Conservation (phyloP, 2,113 vertebrate species). For the Accipiter virgatus region DNA sequence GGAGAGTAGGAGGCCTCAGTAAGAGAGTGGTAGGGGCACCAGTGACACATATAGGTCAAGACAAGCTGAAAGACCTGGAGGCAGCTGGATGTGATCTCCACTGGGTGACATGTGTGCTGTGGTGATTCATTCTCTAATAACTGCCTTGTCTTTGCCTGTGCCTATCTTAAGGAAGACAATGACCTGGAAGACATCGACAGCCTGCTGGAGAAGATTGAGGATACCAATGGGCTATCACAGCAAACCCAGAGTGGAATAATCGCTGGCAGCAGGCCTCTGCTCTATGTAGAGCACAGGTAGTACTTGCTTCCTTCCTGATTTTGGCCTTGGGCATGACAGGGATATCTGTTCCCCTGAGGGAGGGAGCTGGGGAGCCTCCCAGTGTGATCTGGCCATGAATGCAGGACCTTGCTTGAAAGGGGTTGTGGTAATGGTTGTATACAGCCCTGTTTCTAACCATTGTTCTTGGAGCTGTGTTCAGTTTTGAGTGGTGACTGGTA, state of each 20-base stretch:
- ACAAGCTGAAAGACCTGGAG: background rate
- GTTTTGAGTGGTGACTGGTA: background rate
- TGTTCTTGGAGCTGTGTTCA: background rate
- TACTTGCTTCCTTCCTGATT: background rate
- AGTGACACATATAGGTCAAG: accelerated
- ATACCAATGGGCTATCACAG: slow-evolving; percentile 66
- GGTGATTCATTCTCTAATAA: background rate
- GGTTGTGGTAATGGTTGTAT: background rate
- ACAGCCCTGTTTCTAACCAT: accelerated
- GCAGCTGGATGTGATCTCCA: background rate
- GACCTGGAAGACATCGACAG: slow-evolving; percentile 84
- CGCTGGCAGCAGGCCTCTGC: slow-evolving; percentile 74
- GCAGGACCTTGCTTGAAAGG: too few species aligned
- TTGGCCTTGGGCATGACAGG: background rate
- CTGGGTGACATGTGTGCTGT: background rate
- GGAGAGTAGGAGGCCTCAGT: background rate
- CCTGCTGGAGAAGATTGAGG: slow-evolving; percentile 84
- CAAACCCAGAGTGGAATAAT: slow-evolving; percentile 67
- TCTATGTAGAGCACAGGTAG: slow-evolving; percentile 94
- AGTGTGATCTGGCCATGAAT: background rate
- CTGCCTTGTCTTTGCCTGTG: background rate
- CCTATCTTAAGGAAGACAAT: slow-evolving; percentile 61
- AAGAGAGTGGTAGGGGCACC: too few species aligned
- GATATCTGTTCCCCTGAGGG: accelerated
- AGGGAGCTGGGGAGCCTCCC: background rate